Percentiles rank a stretch among this genome's conserved stretches.
These are phyloP conservation scores for Diprion similis DNA, from an alignment of 1,140 invertebrate species.

Conservation along the genomic window DNA sequence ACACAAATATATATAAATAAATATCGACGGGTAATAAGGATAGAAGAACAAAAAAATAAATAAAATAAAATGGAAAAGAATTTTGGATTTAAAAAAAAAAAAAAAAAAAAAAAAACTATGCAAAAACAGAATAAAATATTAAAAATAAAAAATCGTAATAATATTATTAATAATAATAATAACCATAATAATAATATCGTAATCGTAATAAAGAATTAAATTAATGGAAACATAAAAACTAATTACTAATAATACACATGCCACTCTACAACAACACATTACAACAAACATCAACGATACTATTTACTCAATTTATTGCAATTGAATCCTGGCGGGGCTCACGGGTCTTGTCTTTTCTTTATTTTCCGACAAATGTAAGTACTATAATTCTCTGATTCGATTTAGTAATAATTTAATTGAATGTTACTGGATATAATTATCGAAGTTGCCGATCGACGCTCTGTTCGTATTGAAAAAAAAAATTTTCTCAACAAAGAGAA, in stretches of 20 bases:
- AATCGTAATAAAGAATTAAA: slow-evolving; percentile 17
- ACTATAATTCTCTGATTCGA: too few relatives aligned
- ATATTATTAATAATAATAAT: slow-evolving; percentile 17
- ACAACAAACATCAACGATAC: slow-evolving; percentile 7
- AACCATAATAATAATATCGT: slow-evolving; percentile 23
- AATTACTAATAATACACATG: slow-evolving; percentile 12
- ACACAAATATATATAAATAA: background rate
- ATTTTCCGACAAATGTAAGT: background rate
- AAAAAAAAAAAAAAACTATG: slow-evolving; percentile 10
- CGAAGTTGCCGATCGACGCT: too few relatives aligned
- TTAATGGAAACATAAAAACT: slow-evolving; percentile 27
- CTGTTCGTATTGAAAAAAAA: too few relatives aligned
- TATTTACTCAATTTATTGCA: slow-evolving; percentile 2
- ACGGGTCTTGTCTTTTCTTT: background rate
- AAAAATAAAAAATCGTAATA: background rate
- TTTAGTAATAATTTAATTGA: too few relatives aligned
- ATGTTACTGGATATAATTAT: too few relatives aligned
- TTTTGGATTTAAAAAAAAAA: background rate
- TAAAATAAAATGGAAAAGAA: background rate
- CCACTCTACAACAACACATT: slow-evolving; percentile 17
- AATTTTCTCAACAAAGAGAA: too few relatives aligned
- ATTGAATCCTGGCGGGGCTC: background rate
- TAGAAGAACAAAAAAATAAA: slow-evolving; percentile 6
- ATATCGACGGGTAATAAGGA: background rate
- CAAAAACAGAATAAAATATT: background rate